Conservation (phyloP, 2,113 vertebrate species). For the Rhinoderma darwinii region DNA sequence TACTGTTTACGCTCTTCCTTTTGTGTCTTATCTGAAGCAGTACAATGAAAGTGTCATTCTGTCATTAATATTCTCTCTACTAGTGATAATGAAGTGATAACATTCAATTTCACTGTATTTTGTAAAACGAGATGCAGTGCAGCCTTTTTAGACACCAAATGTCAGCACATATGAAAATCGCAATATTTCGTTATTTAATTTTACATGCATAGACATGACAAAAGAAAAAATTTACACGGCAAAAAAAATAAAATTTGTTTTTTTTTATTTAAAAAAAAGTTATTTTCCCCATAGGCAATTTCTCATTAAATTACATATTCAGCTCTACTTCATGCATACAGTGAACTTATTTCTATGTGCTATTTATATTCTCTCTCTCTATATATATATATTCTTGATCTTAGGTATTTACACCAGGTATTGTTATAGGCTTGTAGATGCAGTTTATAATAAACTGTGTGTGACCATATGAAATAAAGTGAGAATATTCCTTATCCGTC, state of each 20-base stretch:
- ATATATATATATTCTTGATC: too few species aligned
- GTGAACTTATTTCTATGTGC: neutral
- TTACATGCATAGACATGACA: neutral
- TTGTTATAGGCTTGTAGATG: neutral
- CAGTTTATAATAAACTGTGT: slow-evolving; percentile 63
- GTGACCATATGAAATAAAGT: slow-evolving; percentile 57
- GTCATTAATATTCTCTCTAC: neutral
- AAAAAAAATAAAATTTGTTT: neutral
- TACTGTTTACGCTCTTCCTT: neutral
- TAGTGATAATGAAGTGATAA: neutral
- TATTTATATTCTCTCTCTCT: neutral
- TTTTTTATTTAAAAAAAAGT: neutral
- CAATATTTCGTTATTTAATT: neutral
- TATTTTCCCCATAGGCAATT: neutral
- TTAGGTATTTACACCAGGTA: too few species aligned
- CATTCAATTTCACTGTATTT: neutral
- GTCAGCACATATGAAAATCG: neutral
- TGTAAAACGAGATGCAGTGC: neutral
- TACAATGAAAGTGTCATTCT: neutral
- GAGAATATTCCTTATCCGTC: slow-evolving; percentile 27
- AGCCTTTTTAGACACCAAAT: neutral
- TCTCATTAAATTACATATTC: neutral
- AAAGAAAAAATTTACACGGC: neutral
- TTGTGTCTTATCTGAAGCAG: neutral
- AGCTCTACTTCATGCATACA: neutral